These are phyloP conservation scores for Pteria penguin DNA, from an alignment of 2,888 invertebrate species.

Conservation along the genomic window DNA sequence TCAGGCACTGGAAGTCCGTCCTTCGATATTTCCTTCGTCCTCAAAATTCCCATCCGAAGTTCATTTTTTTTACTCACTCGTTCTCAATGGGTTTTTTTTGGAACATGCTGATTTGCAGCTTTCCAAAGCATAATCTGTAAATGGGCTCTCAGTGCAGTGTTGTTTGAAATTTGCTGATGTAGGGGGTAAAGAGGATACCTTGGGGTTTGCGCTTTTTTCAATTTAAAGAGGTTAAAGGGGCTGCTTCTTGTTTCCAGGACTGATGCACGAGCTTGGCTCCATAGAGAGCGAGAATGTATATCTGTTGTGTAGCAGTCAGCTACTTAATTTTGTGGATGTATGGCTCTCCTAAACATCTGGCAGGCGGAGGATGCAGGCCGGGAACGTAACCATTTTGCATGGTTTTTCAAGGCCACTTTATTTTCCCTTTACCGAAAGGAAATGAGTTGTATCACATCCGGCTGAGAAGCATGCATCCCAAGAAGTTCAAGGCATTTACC, in stretches of 20 bases:
- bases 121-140: slow-evolving; percentile 24
- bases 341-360: too few relatives aligned
- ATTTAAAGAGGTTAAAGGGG: slow-evolving; percentile 32
- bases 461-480: too few relatives aligned
- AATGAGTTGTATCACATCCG: too few relatives aligned
- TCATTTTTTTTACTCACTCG: slow-evolving; percentile 9
- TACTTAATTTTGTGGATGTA: too few relatives aligned
- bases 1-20: slow-evolving; percentile 3
- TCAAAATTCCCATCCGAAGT: slow-evolving; percentile 29
- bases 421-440: too few relatives aligned
- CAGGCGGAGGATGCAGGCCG: too few relatives aligned
- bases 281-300: slow-evolving; percentile 16
- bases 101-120: slow-evolving; percentile 22
- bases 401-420: too few relatives aligned
- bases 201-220: slow-evolving; percentile 20
- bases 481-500: too few relatives aligned
- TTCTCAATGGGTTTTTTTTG: slow-evolving; percentile 26
- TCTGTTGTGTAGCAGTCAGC: too few relatives aligned
- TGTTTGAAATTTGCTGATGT: slow-evolving; percentile 28
- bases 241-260: slow-evolving; percentile 29
- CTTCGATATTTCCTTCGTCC: too few relatives aligned
- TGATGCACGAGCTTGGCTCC: slow-evolving; percentile 28
- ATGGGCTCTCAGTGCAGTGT: slow-evolving; percentile 27
- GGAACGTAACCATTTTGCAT: too few relatives aligned
- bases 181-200: slow-evolving; percentile 28